phyloP scores from a whole-genome alignment of 1,140 invertebrate genomes.

The Anastrepha ludens region DNA sequence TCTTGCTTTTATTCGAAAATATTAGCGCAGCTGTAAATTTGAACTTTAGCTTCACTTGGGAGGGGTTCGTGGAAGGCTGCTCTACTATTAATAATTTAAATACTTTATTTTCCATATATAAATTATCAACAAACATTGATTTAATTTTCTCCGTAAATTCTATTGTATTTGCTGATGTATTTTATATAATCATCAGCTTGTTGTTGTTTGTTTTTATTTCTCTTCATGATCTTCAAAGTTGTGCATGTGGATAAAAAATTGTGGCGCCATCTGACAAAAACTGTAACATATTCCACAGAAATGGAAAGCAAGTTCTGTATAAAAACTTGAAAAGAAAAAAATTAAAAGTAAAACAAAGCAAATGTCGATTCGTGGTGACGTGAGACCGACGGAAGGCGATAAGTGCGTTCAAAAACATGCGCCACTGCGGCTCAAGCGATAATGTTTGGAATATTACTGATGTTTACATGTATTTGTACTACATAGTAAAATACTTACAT shows the following conservation, averaged over 20 bases:
- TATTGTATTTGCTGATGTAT: background rate
- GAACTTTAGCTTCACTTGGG: no score
- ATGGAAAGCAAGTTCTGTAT: constrained; percentile 38
- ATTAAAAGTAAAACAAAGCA: background rate
- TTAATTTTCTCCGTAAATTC: background rate
- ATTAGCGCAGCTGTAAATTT: no score
- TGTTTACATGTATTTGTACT: no score
- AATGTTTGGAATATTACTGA: no score
- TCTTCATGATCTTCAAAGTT: background rate
- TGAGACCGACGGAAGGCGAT: background rate
- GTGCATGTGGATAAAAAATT: background rate
- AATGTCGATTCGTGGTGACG: background rate
- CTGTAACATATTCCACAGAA: constrained; percentile 49
- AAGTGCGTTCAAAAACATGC: background rate
- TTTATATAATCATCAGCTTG: background rate
- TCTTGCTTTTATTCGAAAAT: no score
- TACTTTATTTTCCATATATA: background rate
- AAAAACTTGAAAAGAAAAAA: background rate
- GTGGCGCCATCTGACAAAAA: constrained; percentile 1
- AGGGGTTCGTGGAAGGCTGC: no score
- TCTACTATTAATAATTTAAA: background rate
- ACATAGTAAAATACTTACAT: background rate
- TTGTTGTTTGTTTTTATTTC: background rate
- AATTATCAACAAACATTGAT: background rate
- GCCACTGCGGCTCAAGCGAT: background rate